Base-by-base conservation (phyloP, 2,113 vertebrate species). In the Rhadina sibilatrix region DNA sequence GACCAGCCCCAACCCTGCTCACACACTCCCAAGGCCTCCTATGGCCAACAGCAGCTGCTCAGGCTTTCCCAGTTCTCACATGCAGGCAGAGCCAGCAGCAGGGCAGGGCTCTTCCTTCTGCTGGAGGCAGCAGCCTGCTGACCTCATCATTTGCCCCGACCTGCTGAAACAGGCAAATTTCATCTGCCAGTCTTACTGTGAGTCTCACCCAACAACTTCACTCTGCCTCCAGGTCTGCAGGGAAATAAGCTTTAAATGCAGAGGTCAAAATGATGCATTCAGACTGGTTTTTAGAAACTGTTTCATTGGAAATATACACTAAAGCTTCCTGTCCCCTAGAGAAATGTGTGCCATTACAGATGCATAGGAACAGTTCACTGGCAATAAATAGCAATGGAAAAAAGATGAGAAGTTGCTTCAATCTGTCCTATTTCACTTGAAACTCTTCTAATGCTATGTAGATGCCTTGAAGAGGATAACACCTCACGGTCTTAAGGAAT, bases 21-120 rank as follows among this genome's bases (percentile, higher is more conserved):
- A 56, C 0, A 0, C 1, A 0, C 18, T 65, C 31, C 59, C 15
- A 4, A 9, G 37, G 81, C 42, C 20, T 85, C 40, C 53, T 8
- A 8, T 52, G 68, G 83, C 72, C 54, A 40, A 11, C 42, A 61
- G 63, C 82, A 89, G 54, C 68, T 31, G 2, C 38, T 54, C 30
- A 9, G 52, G 46, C 42, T 91, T 65, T 69, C 56, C 77, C 9
- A 11, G 35, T 22, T 63, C 69, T 74, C n/a, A 6, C 3, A 2
- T 16, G 24, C 6, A 22, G 56, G 40, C 68, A 87, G 42, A 91
- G 89, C 23, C 74, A 69, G 68, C 64, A 46, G 64, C 69, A 52
- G 68, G 70, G 56, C 61, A 2, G 4, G 66, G 19, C 25, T 31
- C 28, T 81, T 70, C 54, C 80, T 63, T 54, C 49, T 94, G 56